A percentile compares a stretch with the other conserved stretches of the same genome.
These are phyloP conservation scores for Agrypnia vestita DNA, from an alignment of 1,140 invertebrate species.

Conservation along the genomic window DNA sequence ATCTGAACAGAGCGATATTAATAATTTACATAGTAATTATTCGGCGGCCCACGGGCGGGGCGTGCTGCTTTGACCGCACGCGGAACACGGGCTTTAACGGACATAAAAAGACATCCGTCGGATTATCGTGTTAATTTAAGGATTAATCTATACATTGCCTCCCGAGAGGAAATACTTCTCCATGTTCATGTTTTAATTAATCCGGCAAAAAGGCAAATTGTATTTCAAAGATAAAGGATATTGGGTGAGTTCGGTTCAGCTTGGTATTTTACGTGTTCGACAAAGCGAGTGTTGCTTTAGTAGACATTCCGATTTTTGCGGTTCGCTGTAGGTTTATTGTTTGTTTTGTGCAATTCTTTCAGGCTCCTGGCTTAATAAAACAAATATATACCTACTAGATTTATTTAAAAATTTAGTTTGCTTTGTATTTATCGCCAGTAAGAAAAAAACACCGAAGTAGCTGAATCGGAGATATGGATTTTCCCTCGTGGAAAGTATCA, in stretches of 20 bases:
- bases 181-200: constrained; percentile 9
- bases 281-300: not conserved
- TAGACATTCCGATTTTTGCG: not conserved
- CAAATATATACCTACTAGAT: no score
- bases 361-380: not conserved
- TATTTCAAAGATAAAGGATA: constrained; percentile 5
- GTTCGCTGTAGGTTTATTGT: not conserved
- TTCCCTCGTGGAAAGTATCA: no score
- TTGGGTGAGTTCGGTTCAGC: not conserved
- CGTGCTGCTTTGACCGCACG: not conserved
- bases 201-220: constrained; percentile 1
- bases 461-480: no score
- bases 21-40: not conserved
- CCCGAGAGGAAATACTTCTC: not conserved
- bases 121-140: constrained; percentile 4
- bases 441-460: no score
- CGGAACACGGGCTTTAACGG: not conserved
- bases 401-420: no score
- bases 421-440: no score
- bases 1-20: not conserved
- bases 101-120: not conserved
- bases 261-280: constrained; percentile 2
- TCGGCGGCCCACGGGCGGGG: not conserved
- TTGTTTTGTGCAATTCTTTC: not conserved
- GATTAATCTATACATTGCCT: not conserved